These are phyloP conservation scores for Pygoscelis antarcticus DNA, from an alignment of 2,113 vertebrate genomes.

Conservation along the genomic window DNA sequence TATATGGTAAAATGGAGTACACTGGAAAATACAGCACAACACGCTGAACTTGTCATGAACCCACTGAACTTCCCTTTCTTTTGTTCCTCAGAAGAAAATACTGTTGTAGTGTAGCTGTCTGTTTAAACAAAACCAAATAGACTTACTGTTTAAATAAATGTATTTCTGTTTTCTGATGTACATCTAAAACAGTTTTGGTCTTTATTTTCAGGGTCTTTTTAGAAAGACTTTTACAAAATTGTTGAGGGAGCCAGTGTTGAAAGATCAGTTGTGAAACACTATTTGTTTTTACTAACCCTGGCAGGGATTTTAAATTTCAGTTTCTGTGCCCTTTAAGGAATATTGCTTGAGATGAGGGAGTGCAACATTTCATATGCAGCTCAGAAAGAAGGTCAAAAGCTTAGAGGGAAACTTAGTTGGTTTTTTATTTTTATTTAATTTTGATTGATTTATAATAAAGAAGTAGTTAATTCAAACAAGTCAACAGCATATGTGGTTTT, in stretches of 20 bases:
- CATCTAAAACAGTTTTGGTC: background rate
- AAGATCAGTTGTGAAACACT: constrained; percentile 27
- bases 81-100: constrained; percentile 1
- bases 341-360: background rate
- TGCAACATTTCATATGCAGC: background rate
- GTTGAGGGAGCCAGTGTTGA: background rate
- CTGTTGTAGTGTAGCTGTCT: background rate
- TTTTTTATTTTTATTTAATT: background rate
- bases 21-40: background rate
- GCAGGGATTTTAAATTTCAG: constrained; percentile 8
- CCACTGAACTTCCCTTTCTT: background rate
- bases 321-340: background rate
- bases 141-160: constrained; percentile 25
- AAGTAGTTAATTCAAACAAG: background rate
- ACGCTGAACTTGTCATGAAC: background rate
- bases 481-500: background rate
- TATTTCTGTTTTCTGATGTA: background rate
- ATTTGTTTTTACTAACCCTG: constrained; percentile 7
- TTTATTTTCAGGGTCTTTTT: constrained; percentile 16
- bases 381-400: background rate
- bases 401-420: background rate
- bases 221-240: constrained; percentile 2
- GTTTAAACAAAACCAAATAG: constrained; percentile 9
- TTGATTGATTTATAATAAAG: background rate
- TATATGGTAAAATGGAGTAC: background rate